Evolutionary conservation across 2,797 vertebrate genomes (phyloP).

Genomic region (Neopelma chrysocephalum): DNA sequence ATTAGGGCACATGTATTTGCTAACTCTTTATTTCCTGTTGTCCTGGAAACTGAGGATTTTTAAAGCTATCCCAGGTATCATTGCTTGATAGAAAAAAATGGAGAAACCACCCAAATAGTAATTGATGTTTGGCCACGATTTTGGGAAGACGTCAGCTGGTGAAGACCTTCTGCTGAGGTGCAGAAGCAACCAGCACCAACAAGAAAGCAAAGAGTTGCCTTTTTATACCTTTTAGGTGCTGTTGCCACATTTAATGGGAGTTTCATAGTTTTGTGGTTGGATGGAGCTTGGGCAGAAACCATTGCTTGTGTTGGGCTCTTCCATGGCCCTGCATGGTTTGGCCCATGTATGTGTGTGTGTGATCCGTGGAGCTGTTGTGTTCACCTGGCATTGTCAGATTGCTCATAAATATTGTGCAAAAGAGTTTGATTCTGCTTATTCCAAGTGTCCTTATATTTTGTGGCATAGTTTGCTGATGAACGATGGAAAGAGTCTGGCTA

Average conservation of each 20-base stretch:
- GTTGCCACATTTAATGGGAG: not conserved
- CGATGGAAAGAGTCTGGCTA: not conserved
- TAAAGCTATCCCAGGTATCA: not conserved
- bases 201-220: not conserved
- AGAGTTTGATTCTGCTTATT: not conserved
- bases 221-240: not conserved
- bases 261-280: not conserved
- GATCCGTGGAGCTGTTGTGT: not conserved
- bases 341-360: not conserved
- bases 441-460: not conserved
- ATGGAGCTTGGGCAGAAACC: not conserved
- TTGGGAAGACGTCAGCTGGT: not conserved
- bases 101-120: not conserved
- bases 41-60: constrained; percentile 15
- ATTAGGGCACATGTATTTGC: not conserved
- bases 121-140: not conserved
- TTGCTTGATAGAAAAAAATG: not conserved
- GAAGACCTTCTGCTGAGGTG: not conserved
- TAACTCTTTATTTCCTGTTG: not conserved
- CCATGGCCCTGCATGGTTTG: not conserved
- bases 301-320: not conserved
- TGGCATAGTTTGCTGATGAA: not conserved
- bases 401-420: not conserved
- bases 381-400: not conserved
- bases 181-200: not conserved